A percentile compares a stretch with the other conserved stretches of the same genome.
phyloP scores from a whole-genome alignment of 1,140 invertebrate genomes.

The Neoseiulus cucumeris region DNA sequence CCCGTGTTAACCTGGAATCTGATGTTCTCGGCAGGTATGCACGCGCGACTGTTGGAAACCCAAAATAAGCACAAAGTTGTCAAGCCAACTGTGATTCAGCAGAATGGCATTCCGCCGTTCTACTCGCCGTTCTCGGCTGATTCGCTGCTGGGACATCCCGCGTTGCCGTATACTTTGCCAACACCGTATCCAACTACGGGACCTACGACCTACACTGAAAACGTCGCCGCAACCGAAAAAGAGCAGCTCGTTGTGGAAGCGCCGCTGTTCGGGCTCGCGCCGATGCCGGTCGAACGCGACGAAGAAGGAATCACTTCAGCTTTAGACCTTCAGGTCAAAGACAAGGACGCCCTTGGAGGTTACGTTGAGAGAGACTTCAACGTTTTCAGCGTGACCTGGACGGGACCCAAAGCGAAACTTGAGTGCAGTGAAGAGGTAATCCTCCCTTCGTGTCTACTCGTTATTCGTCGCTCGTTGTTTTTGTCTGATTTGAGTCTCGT shows the following conservation, averaged over 20 bases:
- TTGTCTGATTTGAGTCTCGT: too few species aligned
- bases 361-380: neutral
- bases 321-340: neutral
- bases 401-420: neutral
- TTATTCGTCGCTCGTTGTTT: neutral
- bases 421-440: neutral
- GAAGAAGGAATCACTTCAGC: neutral
- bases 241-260: neutral
- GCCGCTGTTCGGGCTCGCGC: neutral
- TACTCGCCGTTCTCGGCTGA: neutral
- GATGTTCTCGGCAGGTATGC: slow-evolving; percentile 25
- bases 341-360: neutral
- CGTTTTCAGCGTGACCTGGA: neutral
- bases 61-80: slow-evolving; percentile 10
- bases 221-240: neutral
- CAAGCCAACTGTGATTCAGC: slow-evolving; percentile 9
- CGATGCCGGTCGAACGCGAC: neutral
- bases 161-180: neutral
- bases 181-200: neutral
- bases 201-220: neutral
- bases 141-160: neutral
- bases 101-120: neutral
- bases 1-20: neutral
- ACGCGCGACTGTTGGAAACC: slow-evolving; percentile 16
- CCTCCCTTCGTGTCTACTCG: neutral